A percentile compares a stretch with the other conserved stretches of the same genome.
phyloP scores from a whole-genome alignment of 2,888 invertebrate genomes.

The Drosophila hawaiiensis region DNA sequence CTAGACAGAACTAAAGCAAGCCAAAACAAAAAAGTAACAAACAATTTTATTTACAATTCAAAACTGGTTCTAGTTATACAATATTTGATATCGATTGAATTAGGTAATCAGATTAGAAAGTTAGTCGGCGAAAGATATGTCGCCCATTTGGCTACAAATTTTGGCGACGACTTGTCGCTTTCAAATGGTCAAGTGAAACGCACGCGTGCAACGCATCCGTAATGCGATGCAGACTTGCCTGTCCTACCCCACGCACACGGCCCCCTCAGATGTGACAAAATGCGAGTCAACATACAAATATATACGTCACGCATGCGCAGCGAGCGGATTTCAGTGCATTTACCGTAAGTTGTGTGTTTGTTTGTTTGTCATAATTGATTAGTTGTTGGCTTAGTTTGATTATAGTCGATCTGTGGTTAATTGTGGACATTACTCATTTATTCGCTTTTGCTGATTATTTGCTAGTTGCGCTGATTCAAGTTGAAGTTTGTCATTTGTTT shows the following conservation, averaged over 20 bases:
- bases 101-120: conserved; percentile 75
- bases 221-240: conserved; percentile 44
- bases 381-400: conserved; percentile 53
- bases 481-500: conserved; percentile 68
- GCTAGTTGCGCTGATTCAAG: conserved; percentile 52
- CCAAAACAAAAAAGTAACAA: background rate
- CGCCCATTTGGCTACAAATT: conserved; percentile 49
- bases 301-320: conserved; percentile 48
- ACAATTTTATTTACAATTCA: conserved; percentile 23
- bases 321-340: conserved; percentile 27
- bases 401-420: conserved; percentile 37
- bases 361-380: conserved; percentile 47
- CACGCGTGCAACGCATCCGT: conserved; percentile 62
- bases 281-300: conserved; percentile 18
- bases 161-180: conserved; percentile 49
- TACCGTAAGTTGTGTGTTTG: conserved; percentile 13
- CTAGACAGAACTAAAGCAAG: conserved; percentile 88
- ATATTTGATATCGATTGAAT: conserved; percentile 31
- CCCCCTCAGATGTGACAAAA: conserved; percentile 47
- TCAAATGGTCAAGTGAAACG: conserved; percentile 78
- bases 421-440: conserved; percentile 41
- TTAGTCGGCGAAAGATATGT: conserved; percentile 54
- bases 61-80: conserved; percentile 48
- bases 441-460: conserved; percentile 24
- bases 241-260: conserved; percentile 12